Conservation (phyloP, 2,113 vertebrate species). For the Psammodynastes pulverulentus region DNA sequence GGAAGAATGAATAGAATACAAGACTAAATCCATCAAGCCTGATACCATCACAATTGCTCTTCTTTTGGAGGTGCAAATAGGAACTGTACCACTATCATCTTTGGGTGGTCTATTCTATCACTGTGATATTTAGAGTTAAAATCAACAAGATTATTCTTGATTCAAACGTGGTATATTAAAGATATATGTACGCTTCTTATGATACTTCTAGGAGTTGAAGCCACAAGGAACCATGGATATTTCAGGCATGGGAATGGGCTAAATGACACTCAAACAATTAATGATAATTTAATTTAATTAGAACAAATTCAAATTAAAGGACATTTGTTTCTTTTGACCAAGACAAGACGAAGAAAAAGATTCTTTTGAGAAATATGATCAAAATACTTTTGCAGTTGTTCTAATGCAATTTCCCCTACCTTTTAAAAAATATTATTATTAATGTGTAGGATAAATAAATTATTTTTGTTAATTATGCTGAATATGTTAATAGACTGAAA, state of each 20-base stretch:
- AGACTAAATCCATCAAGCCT: neutral
- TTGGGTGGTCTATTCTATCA: neutral
- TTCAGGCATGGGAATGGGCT: neutral
- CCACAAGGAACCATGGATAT: neutral
- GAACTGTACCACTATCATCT: neutral
- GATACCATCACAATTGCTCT: neutral
- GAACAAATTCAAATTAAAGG: neutral
- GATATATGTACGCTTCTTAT: neutral
- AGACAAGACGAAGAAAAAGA: neutral
- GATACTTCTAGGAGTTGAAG: neutral
- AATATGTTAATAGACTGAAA: neutral
- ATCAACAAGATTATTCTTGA: neutral
- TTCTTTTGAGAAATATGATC: neutral
- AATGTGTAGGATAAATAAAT: neutral
- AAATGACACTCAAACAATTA: neutral
- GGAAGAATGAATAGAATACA: neutral
- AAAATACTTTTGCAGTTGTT: neutral
- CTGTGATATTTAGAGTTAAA: neutral
- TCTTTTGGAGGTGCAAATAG: neutral
- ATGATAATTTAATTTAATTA: too few relatives aligned
- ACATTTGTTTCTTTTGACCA: neutral
- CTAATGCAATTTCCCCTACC: neutral
- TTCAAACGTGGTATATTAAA: neutral
- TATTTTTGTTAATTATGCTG: neutral
- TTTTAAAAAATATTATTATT: neutral